Conservation (phyloP, 1,140 invertebrate genomes). For the Aricia agestis region DNA sequence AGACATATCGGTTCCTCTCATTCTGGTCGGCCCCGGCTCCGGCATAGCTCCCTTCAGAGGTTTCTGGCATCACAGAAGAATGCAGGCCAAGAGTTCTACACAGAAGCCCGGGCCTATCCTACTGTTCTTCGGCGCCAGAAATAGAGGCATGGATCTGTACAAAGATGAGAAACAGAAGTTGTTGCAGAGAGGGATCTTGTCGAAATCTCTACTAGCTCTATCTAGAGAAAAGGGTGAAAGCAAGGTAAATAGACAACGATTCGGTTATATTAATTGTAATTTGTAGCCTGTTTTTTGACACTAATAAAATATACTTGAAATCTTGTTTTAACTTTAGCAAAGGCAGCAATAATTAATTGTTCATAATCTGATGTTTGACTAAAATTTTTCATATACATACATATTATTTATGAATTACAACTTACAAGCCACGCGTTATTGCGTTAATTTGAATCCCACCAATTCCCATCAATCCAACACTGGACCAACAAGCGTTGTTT, state of each 20-base stretch:
- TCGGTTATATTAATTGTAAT: too few relatives aligned
- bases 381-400: too few relatives aligned
- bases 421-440: too few relatives aligned
- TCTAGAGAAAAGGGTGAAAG: conserved; percentile 87
- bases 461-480: too few relatives aligned
- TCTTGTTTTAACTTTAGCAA: too few relatives aligned
- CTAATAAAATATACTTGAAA: too few relatives aligned
- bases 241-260: conserved; percentile 79
- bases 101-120: conserved; percentile 81
- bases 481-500: too few relatives aligned
- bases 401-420: too few relatives aligned
- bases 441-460: too few relatives aligned
- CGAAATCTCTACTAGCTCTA: conserved; percentile 87
- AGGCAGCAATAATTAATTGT: too few relatives aligned
- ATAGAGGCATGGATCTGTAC: conserved; percentile 89
- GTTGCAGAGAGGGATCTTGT: conserved; percentile 82
- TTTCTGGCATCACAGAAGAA: conserved; percentile 90
- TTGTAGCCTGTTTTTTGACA: too few relatives aligned
- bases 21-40: conserved; percentile 96
- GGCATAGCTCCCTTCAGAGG: conserved; percentile 94
- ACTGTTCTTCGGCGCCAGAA: conserved; percentile 94
- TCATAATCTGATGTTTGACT: too few relatives aligned
- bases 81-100: conserved; percentile 36
- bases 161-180: conserved; percentile 88
- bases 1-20: conserved; percentile 87